Percentiles rank a stretch among this genome's conserved stretches.
Evolutionary conservation across 2,797 vertebrate species (phyloP).

Genomic region (Anguilla obscura): DNA sequence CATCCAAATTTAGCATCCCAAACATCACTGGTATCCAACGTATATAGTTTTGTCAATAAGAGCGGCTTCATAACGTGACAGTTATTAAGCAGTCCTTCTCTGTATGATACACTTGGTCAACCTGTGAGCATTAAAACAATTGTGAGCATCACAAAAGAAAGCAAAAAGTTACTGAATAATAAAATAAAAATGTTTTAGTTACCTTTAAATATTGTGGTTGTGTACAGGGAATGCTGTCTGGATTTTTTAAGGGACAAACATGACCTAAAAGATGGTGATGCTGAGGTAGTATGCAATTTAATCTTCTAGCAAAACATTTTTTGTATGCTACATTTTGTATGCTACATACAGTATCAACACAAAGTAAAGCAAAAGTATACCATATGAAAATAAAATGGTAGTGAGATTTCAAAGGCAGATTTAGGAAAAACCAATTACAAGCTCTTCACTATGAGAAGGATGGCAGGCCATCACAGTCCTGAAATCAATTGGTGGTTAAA

Average conservation of each 20-base stretch:
- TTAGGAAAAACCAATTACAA: neutral
- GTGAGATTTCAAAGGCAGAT: neutral
- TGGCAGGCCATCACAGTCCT: neutral
- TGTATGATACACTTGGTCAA: neutral
- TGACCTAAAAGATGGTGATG: constrained; percentile 81
- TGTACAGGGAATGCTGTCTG: constrained; percentile 89
- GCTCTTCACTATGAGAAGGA: neutral
- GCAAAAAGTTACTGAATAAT: neutral
- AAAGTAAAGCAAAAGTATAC: neutral
- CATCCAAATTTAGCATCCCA: neutral
- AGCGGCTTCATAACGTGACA: neutral
- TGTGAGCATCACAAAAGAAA: neutral
- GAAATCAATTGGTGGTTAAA: constrained; percentile 60
- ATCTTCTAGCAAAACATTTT: constrained; percentile 56
- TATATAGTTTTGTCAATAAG: neutral
- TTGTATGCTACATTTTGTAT: neutral
- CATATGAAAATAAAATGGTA: neutral
- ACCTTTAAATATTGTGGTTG: constrained; percentile 71
- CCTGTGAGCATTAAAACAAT: neutral
- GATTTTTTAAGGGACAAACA: constrained; percentile 87
- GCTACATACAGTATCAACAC: neutral
- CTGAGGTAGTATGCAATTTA: constrained; percentile 85
- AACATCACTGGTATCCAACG: neutral
- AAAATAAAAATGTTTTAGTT: neutral
- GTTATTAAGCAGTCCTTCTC: neutral